A percentile compares a stretch with the other conserved stretches of the same genome.
These are phyloP conservation scores for Tyria jacobaeae DNA, from an alignment of 2,888 invertebrate genomes.

Conservation along the genomic window DNA sequence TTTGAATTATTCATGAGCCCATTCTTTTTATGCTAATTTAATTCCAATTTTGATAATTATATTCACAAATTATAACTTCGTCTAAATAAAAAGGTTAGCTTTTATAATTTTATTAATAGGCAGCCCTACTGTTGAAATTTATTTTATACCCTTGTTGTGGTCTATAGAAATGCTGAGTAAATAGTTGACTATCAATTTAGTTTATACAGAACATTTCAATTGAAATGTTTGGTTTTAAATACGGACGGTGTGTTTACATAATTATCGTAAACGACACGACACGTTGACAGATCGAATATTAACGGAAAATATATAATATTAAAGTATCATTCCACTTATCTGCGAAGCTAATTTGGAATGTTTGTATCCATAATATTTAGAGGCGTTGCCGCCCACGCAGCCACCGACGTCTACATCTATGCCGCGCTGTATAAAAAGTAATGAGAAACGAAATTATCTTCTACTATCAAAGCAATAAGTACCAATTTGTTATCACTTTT, in stretches of 20 bases:
- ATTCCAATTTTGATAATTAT: constrained; percentile 71
- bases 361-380: constrained; percentile 75
- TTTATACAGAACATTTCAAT: constrained; percentile 50
- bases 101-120: constrained; percentile 26
- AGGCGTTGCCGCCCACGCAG: constrained; percentile 73
- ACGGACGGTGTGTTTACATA: constrained; percentile 40
- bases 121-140: constrained; percentile 40
- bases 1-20: constrained; percentile 67
- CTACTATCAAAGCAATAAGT: constrained; percentile 43
- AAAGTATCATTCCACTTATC: constrained; percentile 45
- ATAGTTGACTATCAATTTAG: constrained; percentile 58
- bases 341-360: constrained; percentile 65
- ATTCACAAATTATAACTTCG: constrained; percentile 67
- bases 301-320: constrained; percentile 46
- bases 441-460: constrained; percentile 35
- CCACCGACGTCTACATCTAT: constrained; percentile 67
- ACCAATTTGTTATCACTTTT: constrained; percentile 19
- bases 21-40: constrained; percentile 69
- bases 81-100: constrained; percentile 50
- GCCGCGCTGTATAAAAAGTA: constrained; percentile 28
- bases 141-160: constrained; percentile 49
- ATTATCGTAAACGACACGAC: constrained; percentile 43
- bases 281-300: constrained; percentile 42
- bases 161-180: constrained; percentile 51
- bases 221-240: constrained; percentile 45